Conservation (phyloP, 2,113 vertebrate genomes). For the Hemibagrus wyckioides region DNA sequence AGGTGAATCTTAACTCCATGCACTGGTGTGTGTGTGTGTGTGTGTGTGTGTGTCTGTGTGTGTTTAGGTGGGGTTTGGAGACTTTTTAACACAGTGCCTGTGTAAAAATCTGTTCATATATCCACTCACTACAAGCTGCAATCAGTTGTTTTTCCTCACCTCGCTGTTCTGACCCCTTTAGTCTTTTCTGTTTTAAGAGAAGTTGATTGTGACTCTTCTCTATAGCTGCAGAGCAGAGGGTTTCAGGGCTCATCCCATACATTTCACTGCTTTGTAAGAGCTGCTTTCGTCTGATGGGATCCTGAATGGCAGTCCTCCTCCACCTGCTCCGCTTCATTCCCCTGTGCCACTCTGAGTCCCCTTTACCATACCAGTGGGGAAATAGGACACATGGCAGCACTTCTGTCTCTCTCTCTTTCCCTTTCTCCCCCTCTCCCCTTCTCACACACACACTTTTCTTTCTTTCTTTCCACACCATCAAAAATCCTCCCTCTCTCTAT, state of each 20-base stretch:
- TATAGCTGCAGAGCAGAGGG: slow-evolving; percentile 14
- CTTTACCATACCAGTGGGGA: slow-evolving; percentile 54
- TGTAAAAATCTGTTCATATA: slow-evolving; percentile 55
- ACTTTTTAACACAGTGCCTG: slow-evolving; percentile 52
- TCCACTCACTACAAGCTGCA: slow-evolving; percentile 39
- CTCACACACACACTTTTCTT: not conserved
- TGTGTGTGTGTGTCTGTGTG: slow-evolving; percentile 44
- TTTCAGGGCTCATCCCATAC: slow-evolving; percentile 43
- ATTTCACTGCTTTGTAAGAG: slow-evolving; percentile 57
- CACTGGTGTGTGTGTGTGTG: slow-evolving; percentile 57
- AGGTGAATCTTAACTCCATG: slow-evolving; percentile 68
- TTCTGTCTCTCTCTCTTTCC: too few relatives aligned
- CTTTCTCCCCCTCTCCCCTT: too few relatives aligned
- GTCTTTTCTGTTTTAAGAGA: slow-evolving; percentile 17
- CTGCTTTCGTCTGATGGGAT: slow-evolving; percentile 54
- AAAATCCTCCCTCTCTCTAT: not conserved
- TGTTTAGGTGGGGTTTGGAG: not conserved
- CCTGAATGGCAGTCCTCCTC: slow-evolving; percentile 58
- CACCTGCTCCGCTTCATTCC: slow-evolving; percentile 60
- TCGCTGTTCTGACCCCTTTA: slow-evolving; percentile 44
- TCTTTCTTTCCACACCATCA: not conserved
- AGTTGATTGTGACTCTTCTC: slow-evolving; percentile 13
- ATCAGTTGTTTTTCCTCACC: slow-evolving; percentile 30
- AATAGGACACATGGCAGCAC: slow-evolving; percentile 62
- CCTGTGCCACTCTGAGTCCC: slow-evolving; percentile 57